Evolutionary conservation across 2,888 invertebrate genomes (phyloP), one percentile per base, ranked within the genome.

Genomic region (Cremastobaeus sp.): DNA sequence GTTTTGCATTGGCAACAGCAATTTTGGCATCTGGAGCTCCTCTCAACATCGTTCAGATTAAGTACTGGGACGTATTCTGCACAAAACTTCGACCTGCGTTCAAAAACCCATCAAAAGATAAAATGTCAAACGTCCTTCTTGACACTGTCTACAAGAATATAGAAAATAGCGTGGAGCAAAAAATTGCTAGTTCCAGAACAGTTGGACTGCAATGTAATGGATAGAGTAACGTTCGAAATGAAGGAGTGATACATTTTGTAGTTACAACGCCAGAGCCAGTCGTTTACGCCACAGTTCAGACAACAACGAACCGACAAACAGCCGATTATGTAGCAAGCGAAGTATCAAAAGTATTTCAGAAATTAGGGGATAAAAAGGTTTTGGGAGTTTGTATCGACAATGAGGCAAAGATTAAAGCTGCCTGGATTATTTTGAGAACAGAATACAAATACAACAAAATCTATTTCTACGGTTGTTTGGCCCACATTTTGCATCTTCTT

Each of bases 211-310:
- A 78, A 48, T 77, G 76, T 30, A 48, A 66, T 39, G 41, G 55
- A 3, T 66, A 55, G 55, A 47, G 74, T 28, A 77, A 77, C 69
- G 45, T 74, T 9, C 43, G 76, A 32, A 74, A 76, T 52, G 78
- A 82, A 71, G 76, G 79, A 4, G 76, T 81, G 9, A 76, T 81
- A 30, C 79, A 81, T 57, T 81, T 81, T 65, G 76, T 81, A 6
- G 65, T 79, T 14, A 79, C 71, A 21, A 80, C 81, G 6, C 81
- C 79, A 47, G 76, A 76, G 48, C 82, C 80, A 35, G 74, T 80
- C 9, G 74, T 81, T 48, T 78, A 77, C 32, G 73, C 75, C 64
- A 77, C 76, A 1, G 64, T 81, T 39, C 48, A 50, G 15, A 78
- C 80, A 8, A 72, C 37, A 15, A 66, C 72, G 1, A 66, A 81